Base-by-base conservation (phyloP, 2,888 invertebrate genomes). In the Cheilosia vernalis region DNA sequence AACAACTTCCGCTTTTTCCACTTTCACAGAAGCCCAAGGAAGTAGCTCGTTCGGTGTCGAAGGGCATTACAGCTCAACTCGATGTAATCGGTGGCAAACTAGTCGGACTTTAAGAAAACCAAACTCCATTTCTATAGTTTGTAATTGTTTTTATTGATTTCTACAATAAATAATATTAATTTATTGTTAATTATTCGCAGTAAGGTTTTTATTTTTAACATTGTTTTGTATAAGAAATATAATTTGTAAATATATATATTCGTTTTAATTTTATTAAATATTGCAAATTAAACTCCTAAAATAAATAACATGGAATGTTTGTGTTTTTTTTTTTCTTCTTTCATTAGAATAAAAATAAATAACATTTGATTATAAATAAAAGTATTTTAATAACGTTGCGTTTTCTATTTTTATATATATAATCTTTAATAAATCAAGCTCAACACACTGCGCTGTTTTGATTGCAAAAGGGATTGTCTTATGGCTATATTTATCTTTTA, bases 71-170 rank as follows among this genome's bases (percentile, higher is more conserved):
- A 1, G 89, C 89, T n/a, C 90, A 92, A 79, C 74, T 92, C 78
- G 91, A 92, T 87, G 86, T 89, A 0, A 89, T 92, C 58, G 91
- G 91, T 0, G 92, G 90, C 19, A 91, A 90, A 88, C 77, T 92
- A 37, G 92, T 92, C 19, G 92, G 92, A 13, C 89, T 92, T 4
- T 91, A 84, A n/a, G n/a, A 17, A 56, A 56, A 13, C 13, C 2
- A 33, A 61, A 61, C 24, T 56, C 24, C 27, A 37, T 60, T n/a
- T n/a, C 49, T 37, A 89, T 90, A 88, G 69, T 76, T 87, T 70
- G 4, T 66, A 47, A 47, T 53, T 80, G 33, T 33, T 74, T 64
- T 73, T 69, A 78, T 80, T 84, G 77, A 70, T 80, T 72, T 49
- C 64, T 78, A 70, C 77, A 77, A 83, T 87, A 76, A 86, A 87